These are phyloP conservation scores for Cotesia vestalis DNA, from an alignment of 1,140 invertebrate genomes.

Conservation along the genomic window DNA sequence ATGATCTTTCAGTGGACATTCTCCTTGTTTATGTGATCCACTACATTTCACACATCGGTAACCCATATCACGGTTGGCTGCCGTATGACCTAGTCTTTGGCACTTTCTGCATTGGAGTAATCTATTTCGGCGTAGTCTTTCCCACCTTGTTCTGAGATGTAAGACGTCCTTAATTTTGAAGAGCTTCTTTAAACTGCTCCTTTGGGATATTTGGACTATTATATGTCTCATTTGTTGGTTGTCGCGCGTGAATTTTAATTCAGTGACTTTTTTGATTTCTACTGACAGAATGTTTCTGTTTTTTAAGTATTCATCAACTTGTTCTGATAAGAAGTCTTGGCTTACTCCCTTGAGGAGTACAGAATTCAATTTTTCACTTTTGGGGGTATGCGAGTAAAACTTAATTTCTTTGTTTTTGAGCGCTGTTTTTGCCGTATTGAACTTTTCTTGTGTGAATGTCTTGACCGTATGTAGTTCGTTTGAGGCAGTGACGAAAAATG, in stretches of 20 bases:
- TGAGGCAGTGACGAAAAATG: not conserved
- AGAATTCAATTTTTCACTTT: not conserved
- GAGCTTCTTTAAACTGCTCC: not conserved
- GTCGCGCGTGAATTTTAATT: not conserved
- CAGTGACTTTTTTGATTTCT: not conserved
- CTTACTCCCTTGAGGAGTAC: not conserved
- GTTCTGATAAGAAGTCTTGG: not conserved
- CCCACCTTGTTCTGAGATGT: slow-evolving; percentile 33
- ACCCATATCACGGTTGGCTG: slow-evolving; percentile 11
- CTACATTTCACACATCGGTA: slow-evolving; percentile 37
- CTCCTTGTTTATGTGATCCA: slow-evolving; percentile 1
- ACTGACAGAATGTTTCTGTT: not conserved
- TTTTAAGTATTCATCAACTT: not conserved
- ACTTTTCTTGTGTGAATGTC: not conserved
- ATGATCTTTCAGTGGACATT: slow-evolving; percentile 19
- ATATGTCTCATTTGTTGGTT: not conserved
- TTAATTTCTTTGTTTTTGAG: not conserved
- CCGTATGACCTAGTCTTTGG: slow-evolving; percentile 34
- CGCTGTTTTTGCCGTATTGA: not conserved
- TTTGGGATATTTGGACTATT: not conserved
- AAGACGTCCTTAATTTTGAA: not conserved
- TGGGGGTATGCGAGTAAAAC: not conserved
- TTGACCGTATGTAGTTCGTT: not conserved
- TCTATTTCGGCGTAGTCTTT: slow-evolving; percentile 26
- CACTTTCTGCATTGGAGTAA: slow-evolving; percentile 34